Conservation (phyloP, 2,888 invertebrate species). For the Zootermopsis nevadensis region DNA sequence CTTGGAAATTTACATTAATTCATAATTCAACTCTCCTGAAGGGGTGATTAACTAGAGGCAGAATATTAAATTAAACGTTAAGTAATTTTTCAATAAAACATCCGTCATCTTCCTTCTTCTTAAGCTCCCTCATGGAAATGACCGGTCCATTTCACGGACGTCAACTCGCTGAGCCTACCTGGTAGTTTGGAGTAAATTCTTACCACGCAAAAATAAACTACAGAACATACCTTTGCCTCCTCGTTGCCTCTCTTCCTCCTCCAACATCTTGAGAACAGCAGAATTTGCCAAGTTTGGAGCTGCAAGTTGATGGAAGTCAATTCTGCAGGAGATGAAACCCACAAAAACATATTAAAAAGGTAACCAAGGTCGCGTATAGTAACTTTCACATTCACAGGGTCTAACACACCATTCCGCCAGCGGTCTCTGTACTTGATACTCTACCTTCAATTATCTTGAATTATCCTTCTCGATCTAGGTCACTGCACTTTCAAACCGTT, state of each 20-base stretch:
- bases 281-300: constrained; percentile 89
- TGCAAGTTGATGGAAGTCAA: constrained; percentile 78
- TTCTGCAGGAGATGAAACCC: constrained; percentile 65
- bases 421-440: not conserved
- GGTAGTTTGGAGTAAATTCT: not conserved
- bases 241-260: constrained; percentile 77
- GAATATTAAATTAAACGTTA: too few relatives aligned
- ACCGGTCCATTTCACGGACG: not conserved
- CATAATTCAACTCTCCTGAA: too few relatives aligned
- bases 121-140: not conserved
- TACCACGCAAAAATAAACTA: not conserved
- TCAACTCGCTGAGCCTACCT: not conserved
- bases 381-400: too few relatives aligned
- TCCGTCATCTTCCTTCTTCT: too few relatives aligned
- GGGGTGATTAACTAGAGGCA: too few relatives aligned
- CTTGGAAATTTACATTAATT: too few relatives aligned
- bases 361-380: too few relatives aligned
- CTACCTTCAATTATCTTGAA: not conserved
- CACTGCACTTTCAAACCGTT: not conserved
- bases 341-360: not conserved
- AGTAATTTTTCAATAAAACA: too few relatives aligned
- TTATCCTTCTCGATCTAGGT: not conserved
- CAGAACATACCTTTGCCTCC: constrained; percentile 54
- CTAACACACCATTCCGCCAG: not conserved
- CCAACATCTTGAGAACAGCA: constrained; percentile 84